Evolutionary conservation across 1,140 invertebrate species (phyloP).

Genomic region (Dendrolimus kikuchii): DNA sequence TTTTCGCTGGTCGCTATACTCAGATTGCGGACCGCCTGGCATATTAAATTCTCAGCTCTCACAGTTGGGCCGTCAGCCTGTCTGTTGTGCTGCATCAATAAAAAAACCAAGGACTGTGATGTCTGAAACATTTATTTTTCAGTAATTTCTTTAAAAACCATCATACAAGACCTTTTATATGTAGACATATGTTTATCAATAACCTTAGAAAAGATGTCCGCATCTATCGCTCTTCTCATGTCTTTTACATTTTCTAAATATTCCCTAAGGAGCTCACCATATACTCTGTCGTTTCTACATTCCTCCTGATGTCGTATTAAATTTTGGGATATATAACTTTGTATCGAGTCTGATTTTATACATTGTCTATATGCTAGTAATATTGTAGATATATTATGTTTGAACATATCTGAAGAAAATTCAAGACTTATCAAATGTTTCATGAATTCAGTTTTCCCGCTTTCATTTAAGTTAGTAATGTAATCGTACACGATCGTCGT

Average conservation of each 20-base stretch:
- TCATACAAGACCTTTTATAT: constrained; percentile 35
- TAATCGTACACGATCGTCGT: constrained; percentile 31
- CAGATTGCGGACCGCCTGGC: too few species aligned
- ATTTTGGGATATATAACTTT: constrained; percentile 24
- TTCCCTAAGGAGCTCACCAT: constrained; percentile 31
- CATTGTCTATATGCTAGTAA: constrained; percentile 29
- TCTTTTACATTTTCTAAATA: constrained; percentile 29
- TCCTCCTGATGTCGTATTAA: constrained; percentile 13
- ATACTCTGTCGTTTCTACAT: constrained; percentile 31
- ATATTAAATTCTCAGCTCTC: too few species aligned
- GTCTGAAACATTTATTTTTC: background rate
- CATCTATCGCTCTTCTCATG: constrained; percentile 3
- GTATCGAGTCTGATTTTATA: constrained; percentile 24
- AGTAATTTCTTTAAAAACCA: constrained; percentile 20
- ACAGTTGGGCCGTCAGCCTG: too few species aligned
- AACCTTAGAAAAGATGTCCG: constrained; percentile 15
- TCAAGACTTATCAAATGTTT: constrained; percentile 18
- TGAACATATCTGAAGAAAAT: constrained; percentile 23
- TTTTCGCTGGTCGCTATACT: too few species aligned
- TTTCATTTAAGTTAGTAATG: constrained; percentile 18
- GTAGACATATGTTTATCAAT: constrained; percentile 28
- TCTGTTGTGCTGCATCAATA: background rate
- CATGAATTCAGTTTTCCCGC: constrained; percentile 20
- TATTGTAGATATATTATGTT: constrained; percentile 30
- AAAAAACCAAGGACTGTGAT: too few species aligned